Percentiles rank a stretch among this genome's conserved stretches.
Evolutionary conservation across 2,888 invertebrate species (phyloP).

Genomic region (Carabus problematicus): DNA sequence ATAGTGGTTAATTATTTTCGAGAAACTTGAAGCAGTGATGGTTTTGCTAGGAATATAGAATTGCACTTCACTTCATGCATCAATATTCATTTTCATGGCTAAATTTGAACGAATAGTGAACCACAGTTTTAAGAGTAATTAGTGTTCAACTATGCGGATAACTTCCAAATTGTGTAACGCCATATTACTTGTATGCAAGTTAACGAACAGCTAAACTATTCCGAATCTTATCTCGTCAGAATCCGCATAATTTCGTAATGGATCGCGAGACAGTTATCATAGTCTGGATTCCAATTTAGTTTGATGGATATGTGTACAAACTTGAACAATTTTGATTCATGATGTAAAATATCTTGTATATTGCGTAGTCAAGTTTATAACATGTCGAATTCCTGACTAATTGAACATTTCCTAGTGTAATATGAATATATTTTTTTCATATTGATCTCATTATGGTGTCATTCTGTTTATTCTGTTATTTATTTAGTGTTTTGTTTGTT

Average conservation of each 20-base stretch:
- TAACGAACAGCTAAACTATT: slow-evolving; percentile 24
- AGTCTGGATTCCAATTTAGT: slow-evolving; percentile 19
- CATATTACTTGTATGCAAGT: slow-evolving; percentile 25
- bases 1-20: no score
- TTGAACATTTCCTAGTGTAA: no score
- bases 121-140: slow-evolving; percentile 22
- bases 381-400: no score
- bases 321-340: no score
- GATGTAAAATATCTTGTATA: no score
- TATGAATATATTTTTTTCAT: no score
- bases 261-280: slow-evolving; percentile 24
- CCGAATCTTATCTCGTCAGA: slow-evolving; percentile 4
- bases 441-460: no score
- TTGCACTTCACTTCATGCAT: slow-evolving; percentile 2
- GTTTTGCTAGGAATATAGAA: no score
- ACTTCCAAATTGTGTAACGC: slow-evolving; percentile 30
- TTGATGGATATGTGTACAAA: neutral
- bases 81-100: slow-evolving; percentile 23
- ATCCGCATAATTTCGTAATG: slow-evolving; percentile 22
- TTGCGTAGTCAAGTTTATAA: no score
- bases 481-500: no score
- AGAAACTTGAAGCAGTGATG: no score
- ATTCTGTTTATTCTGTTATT: no score
- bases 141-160: slow-evolving; percentile 28
- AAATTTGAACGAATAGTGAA: slow-evolving; percentile 13